phyloP scores from a whole-genome alignment of 1,140 invertebrate species.

The Heliconius nattereri region DNA sequence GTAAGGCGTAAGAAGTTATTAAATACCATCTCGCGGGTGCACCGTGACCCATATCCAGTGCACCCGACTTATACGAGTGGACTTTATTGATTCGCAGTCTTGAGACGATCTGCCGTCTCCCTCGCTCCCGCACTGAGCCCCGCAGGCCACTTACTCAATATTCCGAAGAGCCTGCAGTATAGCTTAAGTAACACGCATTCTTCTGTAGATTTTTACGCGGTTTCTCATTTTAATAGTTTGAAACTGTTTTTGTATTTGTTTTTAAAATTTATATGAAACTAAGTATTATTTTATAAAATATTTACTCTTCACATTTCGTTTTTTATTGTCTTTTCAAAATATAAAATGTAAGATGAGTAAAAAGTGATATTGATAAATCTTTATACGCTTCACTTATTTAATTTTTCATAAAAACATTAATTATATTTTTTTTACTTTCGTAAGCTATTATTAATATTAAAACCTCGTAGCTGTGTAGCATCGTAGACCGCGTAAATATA shows the following conservation, averaged over 20 bases:
- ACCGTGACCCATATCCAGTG: constrained; percentile 75
- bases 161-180: constrained; percentile 70
- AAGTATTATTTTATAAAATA: not conserved
- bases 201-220: constrained; percentile 30
- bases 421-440: not conserved
- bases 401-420: too few relatives aligned
- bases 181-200: constrained; percentile 61
- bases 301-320: not conserved
- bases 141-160: constrained; percentile 75
- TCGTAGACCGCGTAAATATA: not conserved
- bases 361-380: too few relatives aligned
- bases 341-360: not conserved
- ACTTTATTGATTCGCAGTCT: constrained; percentile 80
- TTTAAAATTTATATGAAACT: not conserved
- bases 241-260: not conserved
- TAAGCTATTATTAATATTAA: not conserved
- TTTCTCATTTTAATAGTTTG: constrained; percentile 16
- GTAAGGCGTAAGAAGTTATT: constrained; percentile 65
- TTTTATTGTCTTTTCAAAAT: not conserved
- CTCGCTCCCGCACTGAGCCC: constrained; percentile 55
- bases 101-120: constrained; percentile 68
- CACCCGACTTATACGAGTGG: constrained; percentile 76
- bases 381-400: too few relatives aligned
- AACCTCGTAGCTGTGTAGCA: not conserved
- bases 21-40: constrained; percentile 71